phyloP scores from a whole-genome alignment of 2,113 vertebrate species.

The Cheilinus undulatus region DNA sequence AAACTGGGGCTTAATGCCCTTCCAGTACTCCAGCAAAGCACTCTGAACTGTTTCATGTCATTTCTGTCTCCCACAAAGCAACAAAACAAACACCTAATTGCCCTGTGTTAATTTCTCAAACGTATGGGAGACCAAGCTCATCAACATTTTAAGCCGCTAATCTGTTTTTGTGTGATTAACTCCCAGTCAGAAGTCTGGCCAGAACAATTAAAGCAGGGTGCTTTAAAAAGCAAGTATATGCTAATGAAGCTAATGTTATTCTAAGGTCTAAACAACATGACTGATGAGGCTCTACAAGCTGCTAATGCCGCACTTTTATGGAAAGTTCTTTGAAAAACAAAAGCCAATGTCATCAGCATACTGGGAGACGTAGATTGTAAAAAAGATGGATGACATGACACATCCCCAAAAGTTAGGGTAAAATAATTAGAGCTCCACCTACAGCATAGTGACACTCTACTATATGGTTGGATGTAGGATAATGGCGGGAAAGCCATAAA shows the following conservation, averaged over 20 bases:
- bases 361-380: no score
- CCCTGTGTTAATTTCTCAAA: constrained; percentile 8
- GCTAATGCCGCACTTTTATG: neutral
- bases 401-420: no score
- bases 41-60: constrained; percentile 6
- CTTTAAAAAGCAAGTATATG: constrained; percentile 19
- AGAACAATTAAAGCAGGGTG: neutral
- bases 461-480: no score
- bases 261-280: constrained; percentile 16
- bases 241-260: constrained; percentile 16
- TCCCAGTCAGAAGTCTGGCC: constrained; percentile 8
- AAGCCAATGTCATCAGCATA: neutral
- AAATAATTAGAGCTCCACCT: no score
- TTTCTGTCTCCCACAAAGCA: neutral
- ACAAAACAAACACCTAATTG: constrained; percentile 5
- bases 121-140: constrained; percentile 3
- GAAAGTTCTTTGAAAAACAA: neutral
- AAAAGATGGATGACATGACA: no score
- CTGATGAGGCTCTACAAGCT: constrained; percentile 14
- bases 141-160: constrained; percentile 19
- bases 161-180: constrained; percentile 35
- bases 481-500: no score
- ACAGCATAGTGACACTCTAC: no score
- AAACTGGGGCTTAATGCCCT: neutral
- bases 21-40: neutral